Percentiles rank a stretch among this genome's conserved stretches.
These are phyloP conservation scores for Neria commutata DNA, from an alignment of 2,888 invertebrate genomes.

Conservation along the genomic window DNA sequence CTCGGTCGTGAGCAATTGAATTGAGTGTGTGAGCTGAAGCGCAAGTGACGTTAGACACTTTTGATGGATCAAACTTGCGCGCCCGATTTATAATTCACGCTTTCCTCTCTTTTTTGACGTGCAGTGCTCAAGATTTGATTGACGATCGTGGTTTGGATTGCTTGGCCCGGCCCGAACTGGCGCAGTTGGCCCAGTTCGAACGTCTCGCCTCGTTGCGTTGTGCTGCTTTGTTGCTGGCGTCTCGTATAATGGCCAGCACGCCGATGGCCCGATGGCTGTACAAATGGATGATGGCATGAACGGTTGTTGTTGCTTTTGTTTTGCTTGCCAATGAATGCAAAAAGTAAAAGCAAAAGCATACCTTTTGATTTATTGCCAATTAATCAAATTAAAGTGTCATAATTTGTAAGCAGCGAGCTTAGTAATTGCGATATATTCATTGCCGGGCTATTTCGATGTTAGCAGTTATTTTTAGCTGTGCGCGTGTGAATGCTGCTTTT, in stretches of 20 bases:
- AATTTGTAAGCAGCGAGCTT: slow-evolving; percentile 31
- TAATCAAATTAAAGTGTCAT: slow-evolving; percentile 54
- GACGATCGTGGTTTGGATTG: slow-evolving; percentile 19
- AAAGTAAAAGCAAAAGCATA: slow-evolving; percentile 3
- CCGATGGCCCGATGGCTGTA: neutral
- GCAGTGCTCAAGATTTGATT: slow-evolving; percentile 27
- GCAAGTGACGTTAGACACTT: neutral
- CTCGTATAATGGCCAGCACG: neutral
- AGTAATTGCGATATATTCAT: slow-evolving; percentile 20
- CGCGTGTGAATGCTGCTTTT: too few relatives aligned
- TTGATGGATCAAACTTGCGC: slow-evolving; percentile 8
- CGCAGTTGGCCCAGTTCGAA: too few relatives aligned
- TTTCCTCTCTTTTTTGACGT: slow-evolving; percentile 22
- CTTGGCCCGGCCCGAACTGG: too few relatives aligned
- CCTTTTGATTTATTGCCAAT: slow-evolving; percentile 50
- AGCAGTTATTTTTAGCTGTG: too few relatives aligned
- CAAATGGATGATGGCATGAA: neutral
- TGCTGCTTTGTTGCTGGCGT: too few relatives aligned
- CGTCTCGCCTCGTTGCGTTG: too few relatives aligned
- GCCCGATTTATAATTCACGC: slow-evolving; percentile 23
- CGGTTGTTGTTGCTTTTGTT: too few relatives aligned
- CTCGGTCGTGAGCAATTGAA: neutral
- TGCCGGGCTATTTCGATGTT: too few relatives aligned
- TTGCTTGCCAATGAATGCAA: neutral
- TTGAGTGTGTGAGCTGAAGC: neutral